Conservation (phyloP, 2,888 invertebrate species). For the Amorpha juglandis region DNA sequence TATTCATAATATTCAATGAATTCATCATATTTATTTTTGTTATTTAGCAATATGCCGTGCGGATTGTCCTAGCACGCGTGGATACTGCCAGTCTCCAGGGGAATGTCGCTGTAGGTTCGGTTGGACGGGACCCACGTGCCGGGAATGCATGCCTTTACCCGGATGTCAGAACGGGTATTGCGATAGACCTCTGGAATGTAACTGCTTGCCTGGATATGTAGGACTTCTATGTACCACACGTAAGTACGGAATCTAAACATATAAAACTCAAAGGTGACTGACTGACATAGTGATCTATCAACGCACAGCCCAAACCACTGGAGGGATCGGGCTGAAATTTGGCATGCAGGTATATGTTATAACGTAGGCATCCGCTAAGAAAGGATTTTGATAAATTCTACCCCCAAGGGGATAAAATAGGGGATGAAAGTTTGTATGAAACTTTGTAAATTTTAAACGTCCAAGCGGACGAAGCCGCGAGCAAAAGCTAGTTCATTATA, state of each 20-base stretch:
- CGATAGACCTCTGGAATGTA: conserved; percentile 94
- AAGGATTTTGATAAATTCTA: too few species aligned
- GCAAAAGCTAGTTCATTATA: too few species aligned
- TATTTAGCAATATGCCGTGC: conserved; percentile 91
- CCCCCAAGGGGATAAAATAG: too few species aligned
- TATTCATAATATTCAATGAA: neutral
- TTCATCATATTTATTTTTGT: neutral
- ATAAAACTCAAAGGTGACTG: too few species aligned
- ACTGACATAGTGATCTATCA: too few species aligned
- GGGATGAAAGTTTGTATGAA: too few species aligned
- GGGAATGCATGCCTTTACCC: conserved; percentile 93
- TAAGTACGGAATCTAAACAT: conserved; percentile 73
- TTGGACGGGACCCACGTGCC: conserved; percentile 94
- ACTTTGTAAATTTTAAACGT: too few species aligned
- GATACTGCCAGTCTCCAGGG: conserved; percentile 93
- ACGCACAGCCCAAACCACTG: too few species aligned
- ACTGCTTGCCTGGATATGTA: conserved; percentile 95
- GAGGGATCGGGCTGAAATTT: too few species aligned
- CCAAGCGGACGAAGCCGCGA: too few species aligned
- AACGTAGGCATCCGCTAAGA: too few species aligned
- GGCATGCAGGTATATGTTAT: too few species aligned
- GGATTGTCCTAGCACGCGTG: conserved; percentile 93
- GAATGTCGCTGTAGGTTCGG: conserved; percentile 96
- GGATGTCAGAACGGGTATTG: conserved; percentile 96
- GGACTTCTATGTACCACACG: conserved; percentile 94